Evolutionary conservation across 2,888 invertebrate species (phyloP), one percentile per base, ranked within the genome.

Genomic region (Mechanitis mazaeus): DNA sequence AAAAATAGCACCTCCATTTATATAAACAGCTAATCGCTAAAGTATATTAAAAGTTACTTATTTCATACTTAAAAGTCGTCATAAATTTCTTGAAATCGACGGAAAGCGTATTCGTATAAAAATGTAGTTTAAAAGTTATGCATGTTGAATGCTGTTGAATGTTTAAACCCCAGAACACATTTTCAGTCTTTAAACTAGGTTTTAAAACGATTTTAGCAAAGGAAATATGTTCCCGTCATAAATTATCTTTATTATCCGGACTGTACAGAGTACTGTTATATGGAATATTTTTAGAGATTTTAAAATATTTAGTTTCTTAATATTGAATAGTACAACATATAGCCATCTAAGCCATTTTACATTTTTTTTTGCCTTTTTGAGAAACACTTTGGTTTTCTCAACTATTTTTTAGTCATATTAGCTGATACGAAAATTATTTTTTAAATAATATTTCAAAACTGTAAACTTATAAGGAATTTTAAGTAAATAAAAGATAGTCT

Each of bases 31-130:
- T 42, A 9, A 42, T 9, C 6, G 7, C 42, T 42, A 42, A 7
- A 42, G 9, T 42, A 11, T 42, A 42, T 42, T 42, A 42, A 42
- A 42, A 42, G 42, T 42, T 50, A 31, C 50, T 50, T 50, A 50
- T 11, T 50, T 31, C 6, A 4, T 50, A 31, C 50, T 62, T 59
- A 56, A 63, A 58, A 61, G 54, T 57, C 46, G 33, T 45, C 56
- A 59, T 61, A 64, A 64, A 64, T 64, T 54, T 61, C 9, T 56
- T 45, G 53, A 64, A 64, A 59, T 61, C 57, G 61, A 59, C 38
- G 54, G 61, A 56, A 46, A 56, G 53, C 42, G 56, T 54, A 56
- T 64, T 56, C 55, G 54, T 47, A 57, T 58, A 55, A 54, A 63
- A 54, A 60, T 33, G 42, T 59, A 60, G 60, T 60, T 64, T 60